Base-by-base conservation (phyloP, 2,113 vertebrate species). In the Petrocephalus microphthalmus region DNA sequence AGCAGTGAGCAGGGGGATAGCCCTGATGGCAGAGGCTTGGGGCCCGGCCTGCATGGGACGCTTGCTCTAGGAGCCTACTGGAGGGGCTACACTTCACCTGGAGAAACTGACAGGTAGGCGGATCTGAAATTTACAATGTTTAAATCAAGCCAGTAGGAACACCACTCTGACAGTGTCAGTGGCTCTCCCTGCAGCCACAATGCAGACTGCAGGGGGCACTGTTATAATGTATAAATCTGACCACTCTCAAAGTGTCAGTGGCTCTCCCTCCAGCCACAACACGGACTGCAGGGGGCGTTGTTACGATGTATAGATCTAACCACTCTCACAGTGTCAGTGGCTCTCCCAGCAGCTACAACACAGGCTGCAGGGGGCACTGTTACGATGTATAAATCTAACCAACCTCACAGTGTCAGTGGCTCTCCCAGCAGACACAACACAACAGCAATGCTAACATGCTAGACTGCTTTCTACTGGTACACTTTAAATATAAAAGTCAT, bases 91-190 rank as follows among this genome's bases (percentile, higher is more conserved):
- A 92, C 94, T 96, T 96, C 92, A 94, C 93, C 94, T 93, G 94
- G 92, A 94, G 94, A 95, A 94, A 95, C 95, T 96, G 94, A 96
- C 92, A 95, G 95, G 95, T 96, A 90, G 78, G 88, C 47, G 10
- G 25, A 42, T 6, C 19, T 11, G n/a, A 83, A 83, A 10, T 83
- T 8, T 37, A 74, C 15, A 5, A 37, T 37, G n/a, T 64, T 11
- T 64, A 2, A 49, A 84, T 25, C 45, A 84, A 19, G 33, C 64
- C 0, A 20, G 45, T 7, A 22, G 4, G 19, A 20, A 11, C 29
- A 56, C 29, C 6, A 8, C 56, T 45, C n/a, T 29, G 2, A 17
- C 25, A 60, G 33, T 33, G 5, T 29, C 7, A 85, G 6, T 25
- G 51, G 47, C 51, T 53, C 22, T 25, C 22, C 42, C 25, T 33